Conservation (phyloP, 2,797 vertebrate species). For the Denticeps clupeoides region DNA sequence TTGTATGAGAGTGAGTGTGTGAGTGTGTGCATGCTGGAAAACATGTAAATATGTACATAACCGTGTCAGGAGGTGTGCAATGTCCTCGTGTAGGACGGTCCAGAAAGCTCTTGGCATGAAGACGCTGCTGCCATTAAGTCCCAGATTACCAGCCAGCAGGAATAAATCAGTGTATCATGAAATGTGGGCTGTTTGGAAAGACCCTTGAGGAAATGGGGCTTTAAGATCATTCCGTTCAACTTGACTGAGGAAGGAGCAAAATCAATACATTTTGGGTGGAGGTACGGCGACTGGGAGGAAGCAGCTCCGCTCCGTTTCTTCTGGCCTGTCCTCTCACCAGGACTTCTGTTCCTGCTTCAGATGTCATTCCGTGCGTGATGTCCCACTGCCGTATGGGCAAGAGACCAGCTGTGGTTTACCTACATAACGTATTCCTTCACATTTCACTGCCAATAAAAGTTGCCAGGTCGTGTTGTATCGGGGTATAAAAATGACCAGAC, state of each 20-base stretch:
- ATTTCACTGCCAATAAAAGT: slow-evolving; percentile 52
- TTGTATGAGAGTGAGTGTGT: too few species aligned
- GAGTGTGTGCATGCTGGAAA: too few species aligned
- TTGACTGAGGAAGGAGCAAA: slow-evolving; percentile 33
- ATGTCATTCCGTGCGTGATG: slow-evolving; percentile 14
- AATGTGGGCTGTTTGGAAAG: slow-evolving; percentile 29
- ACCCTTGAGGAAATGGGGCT: slow-evolving; percentile 27
- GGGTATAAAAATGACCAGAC: too few species aligned
- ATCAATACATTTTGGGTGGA: slow-evolving; percentile 36
- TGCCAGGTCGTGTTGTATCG: slow-evolving; percentile 39
- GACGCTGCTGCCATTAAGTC: slow-evolving; percentile 10
- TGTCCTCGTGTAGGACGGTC: background rate
- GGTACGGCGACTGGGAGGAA: slow-evolving; percentile 5
- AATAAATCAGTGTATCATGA: slow-evolving; percentile 20
- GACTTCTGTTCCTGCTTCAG: slow-evolving; percentile 15
- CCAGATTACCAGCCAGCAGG: slow-evolving; percentile 25
- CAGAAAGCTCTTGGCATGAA: slow-evolving; percentile 12
- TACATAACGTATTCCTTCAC: slow-evolving; percentile 19
- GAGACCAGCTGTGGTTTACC: background rate
- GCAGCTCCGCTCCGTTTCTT: slow-evolving; percentile 3
- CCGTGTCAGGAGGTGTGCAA: too few species aligned
- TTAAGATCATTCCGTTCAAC: slow-evolving; percentile 36
- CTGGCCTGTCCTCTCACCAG: slow-evolving; percentile 1
- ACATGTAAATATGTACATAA: slow-evolving; percentile 53
- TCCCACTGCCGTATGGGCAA: background rate